A percentile compares a stretch with the other conserved stretches of the same genome.
Evolutionary conservation across 2,113 vertebrate species (phyloP).

Genomic region (Pluvialis apricaria): DNA sequence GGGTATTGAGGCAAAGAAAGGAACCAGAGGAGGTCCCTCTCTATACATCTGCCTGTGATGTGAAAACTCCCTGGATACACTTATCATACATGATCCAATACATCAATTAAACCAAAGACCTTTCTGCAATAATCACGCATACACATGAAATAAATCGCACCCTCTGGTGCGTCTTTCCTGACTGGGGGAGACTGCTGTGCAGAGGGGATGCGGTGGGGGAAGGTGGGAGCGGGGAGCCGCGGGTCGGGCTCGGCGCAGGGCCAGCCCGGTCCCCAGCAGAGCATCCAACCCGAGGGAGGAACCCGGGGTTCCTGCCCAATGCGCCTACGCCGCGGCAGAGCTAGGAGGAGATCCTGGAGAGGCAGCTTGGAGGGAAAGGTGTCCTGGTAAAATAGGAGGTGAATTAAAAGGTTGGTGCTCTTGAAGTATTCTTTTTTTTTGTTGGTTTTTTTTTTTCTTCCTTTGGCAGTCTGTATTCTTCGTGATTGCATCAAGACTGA

Average conservation of each 20-base stretch:
- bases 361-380: not conserved
- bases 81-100: slow-evolving; percentile 38
- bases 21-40: slow-evolving; percentile 55
- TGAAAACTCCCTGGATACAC: slow-evolving; percentile 44
- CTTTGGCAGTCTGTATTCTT: not conserved
- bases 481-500: not conserved
- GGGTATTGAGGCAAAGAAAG: slow-evolving; percentile 63
- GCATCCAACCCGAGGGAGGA: not conserved
- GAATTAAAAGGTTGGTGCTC: not conserved
- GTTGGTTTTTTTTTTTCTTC: not conserved
- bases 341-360: not conserved
- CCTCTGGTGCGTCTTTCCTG: not conserved
- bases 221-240: not conserved
- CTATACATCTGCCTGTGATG: slow-evolving; percentile 58
- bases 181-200: not conserved
- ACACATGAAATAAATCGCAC: not conserved
- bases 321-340: accelerated
- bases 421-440: not conserved
- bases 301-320: accelerated
- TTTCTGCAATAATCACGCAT: not conserved
- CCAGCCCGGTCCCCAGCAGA: not conserved
- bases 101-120: slow-evolving; percentile 37
- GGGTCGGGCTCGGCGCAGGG: not conserved
- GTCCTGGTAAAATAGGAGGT: not conserved
- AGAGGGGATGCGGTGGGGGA: not conserved